A percentile compares a stretch with the other conserved stretches of the same genome.
These are phyloP conservation scores for Gymnarchus niloticus DNA, from an alignment of 2,113 vertebrate species.

Conservation along the genomic window DNA sequence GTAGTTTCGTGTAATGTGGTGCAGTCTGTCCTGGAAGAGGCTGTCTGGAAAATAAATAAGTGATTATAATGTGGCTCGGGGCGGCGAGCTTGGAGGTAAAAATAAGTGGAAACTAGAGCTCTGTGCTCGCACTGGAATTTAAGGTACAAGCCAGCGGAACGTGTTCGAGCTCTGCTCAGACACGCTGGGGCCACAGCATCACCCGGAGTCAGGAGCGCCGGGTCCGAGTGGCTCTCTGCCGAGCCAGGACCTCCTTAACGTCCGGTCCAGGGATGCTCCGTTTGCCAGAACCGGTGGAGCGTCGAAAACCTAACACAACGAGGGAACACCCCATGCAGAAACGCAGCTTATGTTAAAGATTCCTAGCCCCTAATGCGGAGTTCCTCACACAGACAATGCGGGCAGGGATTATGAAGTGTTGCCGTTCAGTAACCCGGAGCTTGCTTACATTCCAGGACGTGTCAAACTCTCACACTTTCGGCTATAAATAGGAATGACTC, in stretches of 20 bases:
- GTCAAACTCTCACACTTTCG: background rate
- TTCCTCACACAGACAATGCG: slow-evolving; percentile 12
- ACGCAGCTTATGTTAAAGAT: background rate
- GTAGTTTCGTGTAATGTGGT: background rate
- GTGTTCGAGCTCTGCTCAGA: slow-evolving; percentile 11
- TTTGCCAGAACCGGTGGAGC: background rate
- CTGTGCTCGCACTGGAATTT: background rate
- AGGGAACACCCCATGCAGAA: background rate
- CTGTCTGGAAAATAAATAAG: background rate
- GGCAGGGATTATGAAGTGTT: slow-evolving; percentile 10
- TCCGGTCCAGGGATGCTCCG: background rate
- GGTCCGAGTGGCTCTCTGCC: background rate
- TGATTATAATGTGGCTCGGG: background rate
- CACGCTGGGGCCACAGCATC: background rate
- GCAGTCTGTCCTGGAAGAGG: background rate
- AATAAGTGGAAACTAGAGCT: background rate
- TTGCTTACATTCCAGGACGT: background rate
- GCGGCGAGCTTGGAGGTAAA: background rate
- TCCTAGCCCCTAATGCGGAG: background rate
- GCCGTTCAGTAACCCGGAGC: slow-evolving; percentile 3
- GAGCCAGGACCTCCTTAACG: background rate
- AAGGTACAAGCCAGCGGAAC: background rate
- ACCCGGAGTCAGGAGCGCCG: background rate
- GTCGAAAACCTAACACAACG: background rate
- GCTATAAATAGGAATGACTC: slow-evolving; percentile 23